Base-by-base conservation (phyloP, 2,888 invertebrate genomes). In the Drosophila yooni region DNA sequence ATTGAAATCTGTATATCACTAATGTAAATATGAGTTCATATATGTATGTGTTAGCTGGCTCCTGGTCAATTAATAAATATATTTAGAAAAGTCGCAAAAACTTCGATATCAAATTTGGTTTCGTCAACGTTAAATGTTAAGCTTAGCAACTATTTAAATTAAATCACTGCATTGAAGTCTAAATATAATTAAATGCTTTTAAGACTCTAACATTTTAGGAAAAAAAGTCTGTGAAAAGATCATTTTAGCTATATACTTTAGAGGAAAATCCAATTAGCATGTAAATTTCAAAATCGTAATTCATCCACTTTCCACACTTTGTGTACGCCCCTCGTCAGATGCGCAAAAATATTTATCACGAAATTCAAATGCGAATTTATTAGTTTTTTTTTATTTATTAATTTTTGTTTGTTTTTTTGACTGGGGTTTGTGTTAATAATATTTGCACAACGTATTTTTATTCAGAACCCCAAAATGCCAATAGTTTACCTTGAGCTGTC, bases 401-500 rank as follows among this genome's bases (percentile, higher is more conserved):
- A 27, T 15, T n/a, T 29, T 33, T 29, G 0, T 33, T 3, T 10
- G 21, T 21, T 21, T 21, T 21, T 21, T 21, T 21, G 21, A 21
- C 21, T 21, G 10, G n/a, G 4, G 0, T 0, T 3, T n/a, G 4
- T 36, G 40, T 36, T 27, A 50, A 5, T 27, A 29, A 33, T 48
- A n/a, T 38, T 25, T 25, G 46, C 43, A 43, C 46, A 40, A 36
- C 21, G 7, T 21, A 21, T 59, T 43, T 38, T 29, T 3, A 31
- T 54, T 27, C 36, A 40, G 31, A 48, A 21, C 38, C 36, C 1
- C 36, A 5, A 85, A 79, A 89, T 85, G 73, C 64, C 77, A 82
- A 77, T 31, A 74, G 78, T 50, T 83, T 65, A 70, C 89, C 89
- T 89, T 85, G 88, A 75, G 74, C 60, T 40, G 58, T 63, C 33